Percentiles rank a stretch among this genome's conserved stretches.
These are phyloP conservation scores for Pogonocherus hispidulus DNA, from an alignment of 2,888 invertebrate species.

Conservation along the genomic window DNA sequence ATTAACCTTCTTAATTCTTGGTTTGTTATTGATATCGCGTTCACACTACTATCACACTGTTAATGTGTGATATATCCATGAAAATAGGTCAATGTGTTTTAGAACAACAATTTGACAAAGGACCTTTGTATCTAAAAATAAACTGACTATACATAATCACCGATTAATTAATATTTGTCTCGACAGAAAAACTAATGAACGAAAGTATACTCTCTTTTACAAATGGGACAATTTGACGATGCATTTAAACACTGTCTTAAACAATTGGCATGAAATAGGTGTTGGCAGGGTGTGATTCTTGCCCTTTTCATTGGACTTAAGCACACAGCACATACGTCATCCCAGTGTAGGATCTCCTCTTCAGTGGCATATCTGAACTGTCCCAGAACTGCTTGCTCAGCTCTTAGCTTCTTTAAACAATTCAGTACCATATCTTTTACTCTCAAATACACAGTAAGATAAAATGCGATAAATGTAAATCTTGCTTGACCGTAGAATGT, in stretches of 20 bases:
- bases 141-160: conserved; percentile 15
- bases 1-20: conserved; percentile 17
- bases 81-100: conserved; percentile 43
- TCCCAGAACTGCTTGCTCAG: conserved; percentile 75
- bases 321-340: conserved; percentile 86
- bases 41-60: conserved; percentile 15
- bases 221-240: conserved; percentile 81
- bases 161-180: not conserved
- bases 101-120: conserved; percentile 23
- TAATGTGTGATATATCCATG: not conserved
- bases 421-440: conserved; percentile 75
- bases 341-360: conserved; percentile 77
- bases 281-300: conserved; percentile 83
- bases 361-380: conserved; percentile 76
- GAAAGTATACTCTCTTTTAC: conserved; percentile 76
- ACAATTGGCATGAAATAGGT: conserved; percentile 85
- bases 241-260: conserved; percentile 80
- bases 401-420: conserved; percentile 71
- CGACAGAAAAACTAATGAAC: conserved; percentile 49
- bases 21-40: conserved; percentile 7
- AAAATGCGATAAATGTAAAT: conserved; percentile 73
- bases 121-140: conserved; percentile 22
- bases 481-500: conserved; percentile 73
- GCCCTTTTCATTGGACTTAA: conserved; percentile 79
- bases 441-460: conserved; percentile 77